Conservation (phyloP, 2,797 vertebrate species). For the Clarias fuscus region DNA sequence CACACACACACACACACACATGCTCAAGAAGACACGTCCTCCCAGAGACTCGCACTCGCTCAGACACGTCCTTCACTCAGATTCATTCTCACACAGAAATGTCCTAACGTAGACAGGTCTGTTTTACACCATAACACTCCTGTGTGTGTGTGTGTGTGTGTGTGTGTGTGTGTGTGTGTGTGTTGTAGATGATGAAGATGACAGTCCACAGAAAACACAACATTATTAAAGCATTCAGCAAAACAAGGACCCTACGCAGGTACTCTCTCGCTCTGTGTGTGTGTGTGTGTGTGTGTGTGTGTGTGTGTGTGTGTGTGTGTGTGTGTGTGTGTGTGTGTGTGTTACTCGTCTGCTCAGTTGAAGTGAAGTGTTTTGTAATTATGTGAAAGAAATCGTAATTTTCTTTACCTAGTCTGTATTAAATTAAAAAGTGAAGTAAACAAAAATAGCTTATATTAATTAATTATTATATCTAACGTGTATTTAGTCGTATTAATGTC, state of each 20-base stretch:
- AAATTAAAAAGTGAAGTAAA: too few relatives aligned
- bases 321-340: too few relatives aligned
- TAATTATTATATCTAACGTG: too few relatives aligned
- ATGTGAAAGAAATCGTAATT: too few relatives aligned
- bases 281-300: too few relatives aligned
- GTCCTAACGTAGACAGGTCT: too few relatives aligned
- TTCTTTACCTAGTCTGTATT: too few relatives aligned
- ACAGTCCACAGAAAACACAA: constrained; percentile 38
- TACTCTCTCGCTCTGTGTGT: neutral
- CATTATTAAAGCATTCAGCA: constrained; percentile 46
- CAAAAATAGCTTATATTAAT: too few relatives aligned
- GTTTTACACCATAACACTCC: neutral
- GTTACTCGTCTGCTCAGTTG: too few relatives aligned
- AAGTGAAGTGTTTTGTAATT: too few relatives aligned
- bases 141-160: neutral
- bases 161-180: constrained; percentile 19
- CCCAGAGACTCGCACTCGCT: neutral
- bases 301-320: too few relatives aligned
- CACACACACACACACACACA: neutral
- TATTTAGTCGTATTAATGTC: neutral
- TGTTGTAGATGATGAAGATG: constrained; percentile 47
- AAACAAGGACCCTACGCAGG: constrained; percentile 22
- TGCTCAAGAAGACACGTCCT: neutral
- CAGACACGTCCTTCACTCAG: neutral
- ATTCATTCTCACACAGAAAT: neutral